Evolutionary conservation across 2,888 invertebrate species (phyloP), one percentile per base, ranked within the genome.

Genomic region (Matsumyia berberina): DNA sequence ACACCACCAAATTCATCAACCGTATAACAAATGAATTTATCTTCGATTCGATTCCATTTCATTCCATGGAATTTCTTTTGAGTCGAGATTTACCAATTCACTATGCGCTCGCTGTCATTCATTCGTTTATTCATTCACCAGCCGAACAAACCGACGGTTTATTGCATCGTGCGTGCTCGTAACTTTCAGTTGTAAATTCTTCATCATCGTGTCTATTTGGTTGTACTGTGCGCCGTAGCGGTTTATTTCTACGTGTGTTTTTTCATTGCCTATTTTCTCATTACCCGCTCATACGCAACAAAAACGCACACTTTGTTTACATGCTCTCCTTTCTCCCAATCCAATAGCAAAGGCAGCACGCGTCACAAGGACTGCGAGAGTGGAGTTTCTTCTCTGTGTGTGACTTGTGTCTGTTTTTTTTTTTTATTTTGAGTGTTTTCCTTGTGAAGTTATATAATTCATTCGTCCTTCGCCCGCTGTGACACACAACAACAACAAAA

Each of bases 391-490:
- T 0, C 42, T 53, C 11, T 39, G 42, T 55, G 49, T 11, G 17
- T 9, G 11, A 19, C 5, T 49, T 19, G 24, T 24, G 55, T 55
- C 8, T 55, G 53, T 55, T 19, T 58, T 24, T 19, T 58, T 6
- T 42, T 60, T 5, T 33, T 39, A 5, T 33, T 31, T 5, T 33
- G 17, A 58, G 66, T 72, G 64, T 37, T 62, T 78, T 62, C 72
- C 49, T 72, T 42, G 73, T 72, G 72, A 46, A 78, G 78, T 83
- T 83, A 83, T 83, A 78, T 83, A 83, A 83, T 69, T 83, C 39
- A 78, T 62, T 73, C 66, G 83, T 83, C 83, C 83, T 83, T 83
- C 73, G 46, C 42, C 53, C 37, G 11, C 12, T 58, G 46, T 69
- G 60, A 24, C 5, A 60, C 44, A 24, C 46, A 53, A 58, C 42